Evolutionary conservation across 1,140 invertebrate genomes (phyloP).

Genomic region (Sesamia nonagrioides): DNA sequence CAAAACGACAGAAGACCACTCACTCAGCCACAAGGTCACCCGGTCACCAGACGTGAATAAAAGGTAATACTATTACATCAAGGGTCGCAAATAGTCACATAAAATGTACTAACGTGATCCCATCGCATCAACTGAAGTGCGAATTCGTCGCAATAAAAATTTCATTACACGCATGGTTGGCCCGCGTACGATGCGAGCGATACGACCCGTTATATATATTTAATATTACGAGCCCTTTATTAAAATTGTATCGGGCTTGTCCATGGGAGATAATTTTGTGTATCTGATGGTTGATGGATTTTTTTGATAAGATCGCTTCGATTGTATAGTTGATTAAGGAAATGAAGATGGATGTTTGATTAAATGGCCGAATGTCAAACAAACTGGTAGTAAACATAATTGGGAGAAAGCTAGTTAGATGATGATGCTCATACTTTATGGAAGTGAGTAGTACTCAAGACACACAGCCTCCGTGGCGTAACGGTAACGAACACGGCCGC

Average conservation of each 20-base stretch:
- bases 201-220: slow-evolving; percentile 33
- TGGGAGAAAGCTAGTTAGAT: too few relatives aligned
- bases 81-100: slow-evolving; percentile 46
- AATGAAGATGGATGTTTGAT: not conserved
- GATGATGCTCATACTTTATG: too few relatives aligned
- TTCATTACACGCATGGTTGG: slow-evolving; percentile 63
- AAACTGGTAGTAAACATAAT: too few relatives aligned
- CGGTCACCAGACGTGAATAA: slow-evolving; percentile 22
- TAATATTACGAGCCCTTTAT: slow-evolving; percentile 36
- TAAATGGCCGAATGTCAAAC: too few relatives aligned
- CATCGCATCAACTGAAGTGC: slow-evolving; percentile 63
- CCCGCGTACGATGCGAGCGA: slow-evolving; percentile 20
- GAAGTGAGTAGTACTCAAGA: too few relatives aligned
- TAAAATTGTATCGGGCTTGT: slow-evolving; percentile 34
- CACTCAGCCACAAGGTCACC: not conserved
- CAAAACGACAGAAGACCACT: not conserved
- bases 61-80: slow-evolving; percentile 32
- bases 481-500: too few relatives aligned
- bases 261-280: slow-evolving; percentile 26
- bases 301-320: slow-evolving; percentile 1
- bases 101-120: slow-evolving; percentile 51
- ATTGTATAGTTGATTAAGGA: not conserved
- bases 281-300: slow-evolving; percentile 10
- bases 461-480: too few relatives aligned
- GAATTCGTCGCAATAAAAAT: slow-evolving; percentile 67